These are phyloP conservation scores for Pygoscelis antarcticus DNA, from an alignment of 2,113 vertebrate species.

Conservation along the genomic window DNA sequence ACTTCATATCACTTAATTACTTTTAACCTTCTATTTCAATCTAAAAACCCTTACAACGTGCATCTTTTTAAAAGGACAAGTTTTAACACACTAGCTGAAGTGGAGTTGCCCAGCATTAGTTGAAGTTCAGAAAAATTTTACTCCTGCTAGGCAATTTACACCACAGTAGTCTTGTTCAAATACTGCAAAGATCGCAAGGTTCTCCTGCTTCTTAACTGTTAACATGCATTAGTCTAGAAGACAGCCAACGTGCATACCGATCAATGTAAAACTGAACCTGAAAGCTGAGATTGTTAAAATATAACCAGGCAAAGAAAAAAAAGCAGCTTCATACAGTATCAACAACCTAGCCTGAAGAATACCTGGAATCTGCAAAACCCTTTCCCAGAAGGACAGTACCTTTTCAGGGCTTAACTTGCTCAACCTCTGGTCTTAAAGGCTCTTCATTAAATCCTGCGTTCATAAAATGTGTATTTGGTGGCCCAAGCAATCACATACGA, in stretches of 20 bases:
- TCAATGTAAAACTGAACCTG: neutral
- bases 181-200: neutral
- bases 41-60: neutral
- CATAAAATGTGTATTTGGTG: neutral
- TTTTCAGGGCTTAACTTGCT: neutral
- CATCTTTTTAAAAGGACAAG: neutral
- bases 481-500: neutral
- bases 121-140: neutral
- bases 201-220: neutral
- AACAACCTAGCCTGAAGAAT: neutral
- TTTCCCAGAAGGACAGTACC: neutral
- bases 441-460: neutral
- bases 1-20: neutral
- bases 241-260: neutral
- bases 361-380: neutral
- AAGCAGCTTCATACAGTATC: neutral
- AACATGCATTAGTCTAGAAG: neutral
- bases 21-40: neutral
- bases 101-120: neutral
- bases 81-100: neutral
- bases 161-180: neutral
- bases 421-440: neutral
- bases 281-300: constrained; percentile 1
- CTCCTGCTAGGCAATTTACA: neutral
- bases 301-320: neutral